Base-by-base conservation (phyloP, 2,888 invertebrate species). In the Leptopilina myrica region DNA sequence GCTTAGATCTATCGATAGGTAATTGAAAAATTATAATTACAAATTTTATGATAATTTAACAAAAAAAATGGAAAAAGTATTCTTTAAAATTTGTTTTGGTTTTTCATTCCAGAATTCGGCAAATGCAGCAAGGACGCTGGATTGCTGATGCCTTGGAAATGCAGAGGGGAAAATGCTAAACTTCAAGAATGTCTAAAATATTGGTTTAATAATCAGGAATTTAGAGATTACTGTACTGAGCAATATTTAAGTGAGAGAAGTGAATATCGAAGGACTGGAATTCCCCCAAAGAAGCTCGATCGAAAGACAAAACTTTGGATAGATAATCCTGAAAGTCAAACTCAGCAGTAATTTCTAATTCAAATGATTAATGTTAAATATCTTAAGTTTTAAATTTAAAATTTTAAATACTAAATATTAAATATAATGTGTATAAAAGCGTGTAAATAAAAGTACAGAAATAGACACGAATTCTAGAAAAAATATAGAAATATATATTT, bases 221-320 rank as follows among this genome's bases (percentile, higher is more conserved):
- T 98, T 88, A 94, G 93, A 87, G 93, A 94, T 77, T 90, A 94
- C 84, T 97, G 97, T 87, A 96, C 93, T 82, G 93, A 96, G 86
- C 94, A 96, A 88, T 98, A 98, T 92, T 92, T 98, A 80, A 91
- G 94, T 33, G 96, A 97, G 89, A 93, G 98, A 87, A 94, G 95
- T 83, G 96, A 97, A 91, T 98, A 95, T 87, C 94, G 98, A 89
- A 93, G 93, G 88, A 97, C 97, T 67, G 98, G 98, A 3, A 93
- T 96, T 77, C 93, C 94, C 6, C 81, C 82, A 73, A 87, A 84
- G 81, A 81, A 6, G 33, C n/a, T 9, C 4, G 11, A 40, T 11
- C 26, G 73, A 14, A 14, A 7, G 26, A 26, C 20, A 20, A 69
- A 5, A 49, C 8, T 0, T 14, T 53, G 26, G 26, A 69, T 49